phyloP scores from a whole-genome alignment of 2,888 invertebrate species.

The Laspeyria flexula region DNA sequence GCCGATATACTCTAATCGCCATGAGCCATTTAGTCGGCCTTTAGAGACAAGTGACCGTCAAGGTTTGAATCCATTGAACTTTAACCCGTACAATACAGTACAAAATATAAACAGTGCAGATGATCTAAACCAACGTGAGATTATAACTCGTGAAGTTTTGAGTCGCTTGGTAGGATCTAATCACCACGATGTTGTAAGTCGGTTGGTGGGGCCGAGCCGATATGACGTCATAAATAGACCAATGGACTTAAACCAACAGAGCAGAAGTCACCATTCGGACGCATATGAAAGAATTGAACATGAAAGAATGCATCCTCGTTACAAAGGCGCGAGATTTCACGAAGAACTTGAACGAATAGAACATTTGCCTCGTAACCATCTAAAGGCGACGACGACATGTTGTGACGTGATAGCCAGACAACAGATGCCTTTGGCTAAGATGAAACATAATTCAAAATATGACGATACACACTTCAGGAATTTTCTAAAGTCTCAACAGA shows the following conservation, averaged over 20 bases:
- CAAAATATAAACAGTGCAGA: neutral
- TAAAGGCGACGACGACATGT: constrained; percentile 26
- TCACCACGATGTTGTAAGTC: neutral
- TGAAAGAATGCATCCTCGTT: constrained; percentile 17
- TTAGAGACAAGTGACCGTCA: neutral
- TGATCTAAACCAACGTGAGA: neutral
- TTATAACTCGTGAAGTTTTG: constrained; percentile 2
- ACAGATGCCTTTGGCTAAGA: constrained; percentile 56
- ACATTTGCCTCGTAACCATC: constrained; percentile 31
- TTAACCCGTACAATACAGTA: neutral
- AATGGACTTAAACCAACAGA: neutral
- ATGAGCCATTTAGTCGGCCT: neutral
- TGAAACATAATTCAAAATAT: constrained; percentile 48
- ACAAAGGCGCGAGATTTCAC: constrained; percentile 53
- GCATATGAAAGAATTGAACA: constrained; percentile 13
- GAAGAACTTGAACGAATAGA: constrained; percentile 48
- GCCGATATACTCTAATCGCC: neutral
- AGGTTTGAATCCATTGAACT: neutral
- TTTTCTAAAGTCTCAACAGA: constrained; percentile 73
- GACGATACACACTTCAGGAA: constrained; percentile 69
- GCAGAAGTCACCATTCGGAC: neutral
- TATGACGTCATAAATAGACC: neutral
- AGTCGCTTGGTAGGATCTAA: constrained; percentile 1
- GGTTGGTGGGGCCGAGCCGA: neutral
- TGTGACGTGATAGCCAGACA: constrained; percentile 54